Percentiles rank a stretch among this genome's conserved stretches.
Conservation (phyloP, 92 coral and sea anemone species). For the Heteractis magnifica region DNA sequence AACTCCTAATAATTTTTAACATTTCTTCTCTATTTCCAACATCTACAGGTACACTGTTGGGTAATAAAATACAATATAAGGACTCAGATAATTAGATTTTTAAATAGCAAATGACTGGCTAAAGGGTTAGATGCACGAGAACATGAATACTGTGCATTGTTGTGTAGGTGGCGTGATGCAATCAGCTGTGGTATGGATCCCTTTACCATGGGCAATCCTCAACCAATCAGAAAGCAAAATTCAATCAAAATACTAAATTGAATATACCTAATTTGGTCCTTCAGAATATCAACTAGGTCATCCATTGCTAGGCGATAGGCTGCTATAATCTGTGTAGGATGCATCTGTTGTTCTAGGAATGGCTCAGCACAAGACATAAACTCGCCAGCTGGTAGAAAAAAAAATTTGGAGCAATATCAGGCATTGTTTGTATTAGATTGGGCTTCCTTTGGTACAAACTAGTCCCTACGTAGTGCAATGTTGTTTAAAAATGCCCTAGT, state of each 20-base stretch:
- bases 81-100: no score
- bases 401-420: background rate
- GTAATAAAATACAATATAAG: background rate
- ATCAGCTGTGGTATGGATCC: no score
- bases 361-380: conserved; percentile 98
- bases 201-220: no score
- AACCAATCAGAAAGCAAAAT: background rate
- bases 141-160: no score
- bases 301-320: conserved; percentile 95
- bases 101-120: no score
- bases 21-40: conserved; percentile 84
- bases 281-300: conserved; percentile 83
- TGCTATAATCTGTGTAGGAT: conserved; percentile 89
- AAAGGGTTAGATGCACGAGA: no score
- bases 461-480: background rate
- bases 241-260: background rate
- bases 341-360: conserved; percentile 91
- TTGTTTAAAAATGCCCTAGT: no score
- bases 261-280: conserved; percentile 66
- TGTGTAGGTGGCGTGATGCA: no score
- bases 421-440: background rate
- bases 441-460: background rate
- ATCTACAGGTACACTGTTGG: conserved; percentile 86
- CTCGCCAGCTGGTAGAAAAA: conserved; percentile 79
- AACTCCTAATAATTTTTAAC: conserved; percentile 91